Conservation (phyloP, 2,113 vertebrate genomes). For the Perca schrenkii region DNA sequence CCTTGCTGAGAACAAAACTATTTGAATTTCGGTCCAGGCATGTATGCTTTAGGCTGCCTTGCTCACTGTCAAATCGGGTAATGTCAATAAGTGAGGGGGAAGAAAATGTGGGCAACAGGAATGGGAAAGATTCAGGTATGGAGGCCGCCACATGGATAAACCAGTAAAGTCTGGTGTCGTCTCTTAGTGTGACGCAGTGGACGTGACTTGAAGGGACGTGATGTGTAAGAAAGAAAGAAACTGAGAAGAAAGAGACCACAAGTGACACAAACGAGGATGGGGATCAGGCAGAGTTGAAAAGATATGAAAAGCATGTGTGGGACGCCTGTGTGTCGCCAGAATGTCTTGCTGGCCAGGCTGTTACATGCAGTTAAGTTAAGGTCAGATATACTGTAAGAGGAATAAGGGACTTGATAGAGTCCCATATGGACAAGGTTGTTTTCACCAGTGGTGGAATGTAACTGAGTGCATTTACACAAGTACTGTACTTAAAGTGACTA, state of each 20-base stretch:
- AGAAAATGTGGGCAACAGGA: conserved; percentile 46
- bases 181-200: background rate
- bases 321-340: background rate
- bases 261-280: background rate
- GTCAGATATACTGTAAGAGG: background rate
- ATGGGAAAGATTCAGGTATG: conserved; percentile 12
- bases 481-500: too few species aligned
- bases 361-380: background rate
- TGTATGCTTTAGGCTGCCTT: background rate
- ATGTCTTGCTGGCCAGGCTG: background rate
- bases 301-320: background rate
- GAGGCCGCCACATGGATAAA: background rate
- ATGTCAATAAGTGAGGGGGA: conserved; percentile 33
- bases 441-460: background rate
- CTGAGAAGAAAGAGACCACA: background rate
- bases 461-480: too few species aligned
- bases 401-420: background rate
- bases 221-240: background rate
- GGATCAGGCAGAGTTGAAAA: background rate
- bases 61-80: conserved; percentile 27
- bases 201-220: too few species aligned
- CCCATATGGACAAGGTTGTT: background rate
- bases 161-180: too few species aligned
- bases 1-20: too few species aligned
- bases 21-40: too few species aligned